Percentiles rank a stretch among this genome's conserved stretches.
phyloP scores from a whole-genome alignment of 2,113 vertebrate species.

The Rhegmatorhina hoffmannsi region DNA sequence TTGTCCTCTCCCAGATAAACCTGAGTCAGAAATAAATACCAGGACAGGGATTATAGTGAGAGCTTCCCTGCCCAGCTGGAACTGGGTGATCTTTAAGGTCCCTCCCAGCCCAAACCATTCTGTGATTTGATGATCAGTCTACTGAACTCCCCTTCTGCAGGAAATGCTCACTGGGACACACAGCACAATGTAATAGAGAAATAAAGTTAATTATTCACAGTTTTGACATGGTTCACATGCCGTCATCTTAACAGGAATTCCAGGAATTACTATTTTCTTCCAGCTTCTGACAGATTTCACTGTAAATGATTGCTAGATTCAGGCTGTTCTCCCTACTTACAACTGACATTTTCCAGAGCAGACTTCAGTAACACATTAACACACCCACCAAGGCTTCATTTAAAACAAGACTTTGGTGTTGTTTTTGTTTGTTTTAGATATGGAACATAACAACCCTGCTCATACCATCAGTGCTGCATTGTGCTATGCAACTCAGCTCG shows the following conservation, averaged over 20 bases:
- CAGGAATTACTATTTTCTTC: constrained; percentile 57
- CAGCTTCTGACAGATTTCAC: constrained; percentile 32
- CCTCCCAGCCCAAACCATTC: not conserved
- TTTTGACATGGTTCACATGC: constrained; percentile 42
- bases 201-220: constrained; percentile 39
- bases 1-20: not conserved
- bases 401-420: not conserved
- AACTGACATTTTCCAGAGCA: constrained; percentile 1
- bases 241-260: not conserved
- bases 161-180: not conserved
- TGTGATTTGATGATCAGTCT: not conserved
- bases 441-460: constrained; percentile 93
- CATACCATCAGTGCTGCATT: constrained; percentile 95
- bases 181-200: not conserved
- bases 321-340: not conserved
- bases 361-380: not conserved
- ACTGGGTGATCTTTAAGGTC: not conserved
- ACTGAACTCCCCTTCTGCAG: not conserved
- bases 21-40: not conserved
- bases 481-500: constrained; percentile 93
- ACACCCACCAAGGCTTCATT: not conserved
- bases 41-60: not conserved
- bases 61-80: not conserved
- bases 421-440: constrained; percentile 76
- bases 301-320: constrained; percentile 15